Evolutionary conservation across 2,888 invertebrate species (phyloP).

Genomic region (Coenonympha glycerion): DNA sequence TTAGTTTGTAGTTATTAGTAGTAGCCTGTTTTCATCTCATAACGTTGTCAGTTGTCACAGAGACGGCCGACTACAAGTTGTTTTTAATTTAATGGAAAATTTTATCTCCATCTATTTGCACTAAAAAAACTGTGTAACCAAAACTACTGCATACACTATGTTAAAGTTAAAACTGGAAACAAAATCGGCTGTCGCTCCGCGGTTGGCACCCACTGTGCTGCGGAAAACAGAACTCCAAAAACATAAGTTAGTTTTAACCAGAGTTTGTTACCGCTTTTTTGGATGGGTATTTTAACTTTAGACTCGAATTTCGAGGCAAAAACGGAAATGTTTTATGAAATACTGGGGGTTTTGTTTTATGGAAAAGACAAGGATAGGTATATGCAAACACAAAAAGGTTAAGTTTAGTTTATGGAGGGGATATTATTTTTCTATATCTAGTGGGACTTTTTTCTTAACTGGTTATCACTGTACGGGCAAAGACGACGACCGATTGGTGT

Average conservation of each 20-base stretch:
- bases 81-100: no score
- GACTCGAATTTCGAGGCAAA: not conserved
- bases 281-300: not conserved
- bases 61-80: no score
- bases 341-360: not conserved
- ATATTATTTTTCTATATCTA: no score
- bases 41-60: no score
- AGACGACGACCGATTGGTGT: no score
- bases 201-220: not conserved
- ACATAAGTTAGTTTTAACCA: constrained; percentile 1
- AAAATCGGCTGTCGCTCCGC: not conserved
- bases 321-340: not conserved
- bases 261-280: not conserved
- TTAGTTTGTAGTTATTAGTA: no score
- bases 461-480: no score
- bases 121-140: not conserved
- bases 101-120: no score
- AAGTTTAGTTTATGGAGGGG: no score
- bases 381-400: no score
- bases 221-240: not conserved
- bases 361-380: not conserved
- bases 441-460: no score
- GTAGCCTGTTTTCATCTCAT: no score
- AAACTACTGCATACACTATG: not conserved
- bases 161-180: not conserved